phyloP scores from a whole-genome alignment of 2,797 vertebrate genomes.

The Ctenochaetus hawaiiensis region DNA sequence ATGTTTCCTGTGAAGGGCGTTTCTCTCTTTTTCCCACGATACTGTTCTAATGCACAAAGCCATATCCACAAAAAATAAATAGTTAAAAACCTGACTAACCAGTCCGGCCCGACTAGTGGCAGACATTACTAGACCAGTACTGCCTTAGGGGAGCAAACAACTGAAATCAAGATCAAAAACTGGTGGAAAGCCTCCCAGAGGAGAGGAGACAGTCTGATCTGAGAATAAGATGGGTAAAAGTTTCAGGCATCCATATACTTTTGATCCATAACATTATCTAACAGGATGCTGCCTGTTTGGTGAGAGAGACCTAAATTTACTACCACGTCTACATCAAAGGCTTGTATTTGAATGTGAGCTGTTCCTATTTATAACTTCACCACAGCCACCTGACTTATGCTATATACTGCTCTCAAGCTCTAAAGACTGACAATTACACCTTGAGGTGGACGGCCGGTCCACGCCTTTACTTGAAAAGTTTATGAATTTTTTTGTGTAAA shows the following conservation, averaged over 20 bases:
- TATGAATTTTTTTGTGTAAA: too few species aligned
- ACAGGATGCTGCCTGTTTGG: background rate
- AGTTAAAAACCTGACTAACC: background rate
- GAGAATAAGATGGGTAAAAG: background rate
- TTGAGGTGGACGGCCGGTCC: too few species aligned
- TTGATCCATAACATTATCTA: background rate
- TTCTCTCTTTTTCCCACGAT: background rate
- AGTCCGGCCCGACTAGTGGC: background rate
- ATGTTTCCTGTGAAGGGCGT: background rate
- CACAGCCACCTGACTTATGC: conserved; percentile 23
- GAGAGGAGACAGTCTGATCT: background rate
- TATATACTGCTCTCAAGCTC: conserved; percentile 2
- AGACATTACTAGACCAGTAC: background rate
- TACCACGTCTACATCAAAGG: background rate
- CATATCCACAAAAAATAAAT: background rate
- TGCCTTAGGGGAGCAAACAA: background rate
- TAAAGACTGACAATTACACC: too few species aligned
- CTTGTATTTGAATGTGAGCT: conserved; percentile 27
- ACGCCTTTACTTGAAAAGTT: too few species aligned
- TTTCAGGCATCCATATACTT: background rate
- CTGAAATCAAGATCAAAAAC: background rate
- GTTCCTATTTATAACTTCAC: conserved; percentile 41
- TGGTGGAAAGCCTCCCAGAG: background rate
- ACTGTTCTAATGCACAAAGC: background rate
- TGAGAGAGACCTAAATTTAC: background rate